Evolutionary conservation across 2,113 vertebrate species (phyloP).

Genomic region (Protobothrops mucrosquamatus): DNA sequence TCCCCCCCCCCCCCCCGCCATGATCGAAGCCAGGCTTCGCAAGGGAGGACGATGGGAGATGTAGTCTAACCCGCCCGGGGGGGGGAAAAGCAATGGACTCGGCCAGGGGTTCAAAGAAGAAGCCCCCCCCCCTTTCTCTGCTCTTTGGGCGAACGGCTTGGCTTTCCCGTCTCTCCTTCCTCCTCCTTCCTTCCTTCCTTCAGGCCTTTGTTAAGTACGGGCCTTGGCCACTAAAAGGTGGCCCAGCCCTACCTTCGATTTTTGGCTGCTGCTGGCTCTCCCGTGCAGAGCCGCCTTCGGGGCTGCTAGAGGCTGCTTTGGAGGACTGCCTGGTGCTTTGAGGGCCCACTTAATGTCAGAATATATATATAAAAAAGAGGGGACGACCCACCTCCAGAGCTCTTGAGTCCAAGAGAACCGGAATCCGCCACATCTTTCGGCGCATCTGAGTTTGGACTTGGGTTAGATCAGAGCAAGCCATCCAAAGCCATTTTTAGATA

Average conservation of each 20-base stretch:
- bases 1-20: no score
- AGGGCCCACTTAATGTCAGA: background rate
- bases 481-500: background rate
- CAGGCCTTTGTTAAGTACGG: background rate
- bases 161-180: background rate
- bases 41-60: no score
- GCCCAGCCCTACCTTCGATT: background rate
- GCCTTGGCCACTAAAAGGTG: background rate
- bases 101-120: background rate
- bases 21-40: no score
- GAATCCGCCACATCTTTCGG: background rate
- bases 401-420: background rate
- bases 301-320: no score
- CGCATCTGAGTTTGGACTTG: background rate
- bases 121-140: background rate
- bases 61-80: background rate
- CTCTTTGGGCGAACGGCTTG: background rate
- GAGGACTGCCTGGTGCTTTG: background rate
- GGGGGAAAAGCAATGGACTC: background rate
- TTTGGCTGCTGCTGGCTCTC: background rate
- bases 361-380: background rate
- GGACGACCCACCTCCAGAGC: background rate
- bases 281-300: background rate
- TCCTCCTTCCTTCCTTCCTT: background rate
- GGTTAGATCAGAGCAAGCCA: background rate